Evolutionary conservation across 2,888 invertebrate genomes (phyloP).

Genomic region (Ophion ventricosus): DNA sequence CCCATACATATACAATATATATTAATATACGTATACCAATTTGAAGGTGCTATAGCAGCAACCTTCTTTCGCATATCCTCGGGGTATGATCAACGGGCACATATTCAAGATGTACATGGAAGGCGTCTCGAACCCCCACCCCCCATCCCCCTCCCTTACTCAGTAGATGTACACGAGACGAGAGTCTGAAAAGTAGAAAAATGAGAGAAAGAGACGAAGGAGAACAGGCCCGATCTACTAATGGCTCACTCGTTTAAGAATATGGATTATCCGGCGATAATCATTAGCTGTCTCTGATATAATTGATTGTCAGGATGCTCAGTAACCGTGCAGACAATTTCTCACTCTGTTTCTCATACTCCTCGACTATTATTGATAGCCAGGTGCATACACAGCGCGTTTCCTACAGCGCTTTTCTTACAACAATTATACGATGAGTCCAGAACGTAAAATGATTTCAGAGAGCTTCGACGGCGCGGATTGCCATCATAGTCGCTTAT

Average conservation of each 20-base stretch:
- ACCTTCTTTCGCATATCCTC: conserved; percentile 47
- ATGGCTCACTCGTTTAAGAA: conserved; percentile 76
- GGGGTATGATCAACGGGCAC: conserved; percentile 46
- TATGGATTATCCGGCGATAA: conserved; percentile 75
- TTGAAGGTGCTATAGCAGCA: conserved; percentile 19
- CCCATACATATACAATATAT: not conserved
- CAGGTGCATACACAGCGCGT: conserved; percentile 22
- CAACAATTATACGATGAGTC: conserved; percentile 24
- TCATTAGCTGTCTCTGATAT: conserved; percentile 67
- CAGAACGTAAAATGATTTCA: conserved; percentile 18
- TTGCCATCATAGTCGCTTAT: too few species aligned
- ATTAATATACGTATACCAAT: not conserved
- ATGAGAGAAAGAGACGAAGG: conserved; percentile 23
- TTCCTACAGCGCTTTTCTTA: conserved; percentile 8
- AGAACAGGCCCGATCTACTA: conserved; percentile 68
- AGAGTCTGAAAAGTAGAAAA: conserved; percentile 21
- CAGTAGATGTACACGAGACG: not conserved
- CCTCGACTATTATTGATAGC: conserved; percentile 57
- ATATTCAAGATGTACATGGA: conserved; percentile 15
- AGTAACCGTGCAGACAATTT: conserved; percentile 59
- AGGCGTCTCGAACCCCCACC: not conserved
- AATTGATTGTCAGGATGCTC: conserved; percentile 74
- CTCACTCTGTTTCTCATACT: conserved; percentile 34
- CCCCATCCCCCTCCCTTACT: conserved; percentile 26
- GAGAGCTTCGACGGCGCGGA: too few species aligned